A percentile compares a stretch with the other conserved stretches of the same genome.
These are phyloP conservation scores for Piscicola geometra DNA, from an alignment of 2,888 invertebrate species.

Conservation along the genomic window DNA sequence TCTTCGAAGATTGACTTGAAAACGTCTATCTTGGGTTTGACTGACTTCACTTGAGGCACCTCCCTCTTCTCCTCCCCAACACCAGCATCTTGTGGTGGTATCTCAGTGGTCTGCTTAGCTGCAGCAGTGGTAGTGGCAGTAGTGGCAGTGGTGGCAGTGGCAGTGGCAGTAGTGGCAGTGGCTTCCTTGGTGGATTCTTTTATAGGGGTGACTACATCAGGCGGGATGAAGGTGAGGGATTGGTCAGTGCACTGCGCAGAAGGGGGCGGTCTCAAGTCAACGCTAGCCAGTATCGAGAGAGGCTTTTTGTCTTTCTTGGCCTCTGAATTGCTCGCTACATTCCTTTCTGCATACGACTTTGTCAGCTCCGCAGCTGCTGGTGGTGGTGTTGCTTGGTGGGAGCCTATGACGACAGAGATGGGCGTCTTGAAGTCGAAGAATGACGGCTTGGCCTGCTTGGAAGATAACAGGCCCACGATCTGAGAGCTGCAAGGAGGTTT, in stretches of 20 bases:
- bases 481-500: conserved; percentile 51
- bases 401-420: conserved; percentile 34
- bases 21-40: background rate
- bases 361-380: conserved; percentile 45
- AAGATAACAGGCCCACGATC: conserved; percentile 58
- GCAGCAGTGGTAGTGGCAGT: too few relatives aligned
- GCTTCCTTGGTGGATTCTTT: background rate
- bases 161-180: background rate
- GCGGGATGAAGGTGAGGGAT: background rate
- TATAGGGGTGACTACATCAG: too few relatives aligned
- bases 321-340: background rate
- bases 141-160: background rate
- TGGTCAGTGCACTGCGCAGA: background rate
- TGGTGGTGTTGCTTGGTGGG: background rate
- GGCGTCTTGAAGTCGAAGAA: conserved; percentile 70
- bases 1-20: conserved; percentile 4
- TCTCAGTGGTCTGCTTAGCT: too few relatives aligned
- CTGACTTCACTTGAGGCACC: background rate
- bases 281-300: conserved; percentile 36
- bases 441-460: conserved; percentile 67
- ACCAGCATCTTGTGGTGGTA: too few relatives aligned
- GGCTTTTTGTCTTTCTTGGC: conserved; percentile 3
- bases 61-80: background rate
- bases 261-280: conserved; percentile 29
- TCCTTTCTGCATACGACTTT: background rate